These are phyloP conservation scores for Pogona vitticeps DNA, from an alignment of 2,113 vertebrate genomes.

Conservation along the genomic window DNA sequence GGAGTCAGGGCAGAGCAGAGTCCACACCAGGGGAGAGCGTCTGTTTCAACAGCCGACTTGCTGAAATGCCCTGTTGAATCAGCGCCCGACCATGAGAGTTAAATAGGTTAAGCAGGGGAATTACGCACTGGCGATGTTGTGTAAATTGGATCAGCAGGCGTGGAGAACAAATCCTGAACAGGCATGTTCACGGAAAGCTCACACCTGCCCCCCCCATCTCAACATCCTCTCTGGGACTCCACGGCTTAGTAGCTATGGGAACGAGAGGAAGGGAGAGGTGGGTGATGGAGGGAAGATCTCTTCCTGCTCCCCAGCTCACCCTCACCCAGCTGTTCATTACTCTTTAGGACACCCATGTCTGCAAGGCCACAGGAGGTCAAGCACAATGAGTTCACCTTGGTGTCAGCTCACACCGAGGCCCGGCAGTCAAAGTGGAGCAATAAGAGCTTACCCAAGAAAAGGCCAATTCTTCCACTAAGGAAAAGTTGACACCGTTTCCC, in stretches of 20 bases:
- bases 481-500: too few relatives aligned
- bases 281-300: neutral
- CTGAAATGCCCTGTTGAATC: neutral
- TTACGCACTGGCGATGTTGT: constrained; percentile 8
- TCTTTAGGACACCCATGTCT: neutral
- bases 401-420: too few relatives aligned
- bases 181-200: constrained; percentile 8
- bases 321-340: neutral
- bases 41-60: neutral
- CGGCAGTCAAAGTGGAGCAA: neutral
- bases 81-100: constrained; percentile 4
- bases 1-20: too few relatives aligned
- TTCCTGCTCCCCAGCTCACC: neutral
- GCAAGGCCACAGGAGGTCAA: neutral
- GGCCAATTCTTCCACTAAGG: too few relatives aligned
- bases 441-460: too few relatives aligned
- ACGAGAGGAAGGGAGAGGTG: neutral
- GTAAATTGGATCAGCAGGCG: constrained; percentile 29
- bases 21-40: neutral
- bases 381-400: neutral
- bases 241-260: constrained; percentile 15
- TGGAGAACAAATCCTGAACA: constrained; percentile 9
- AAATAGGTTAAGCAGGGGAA: constrained; percentile 27
- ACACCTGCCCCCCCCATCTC: constrained; percentile 6
- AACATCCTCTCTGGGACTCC: neutral